Base-by-base conservation (phyloP, 2,797 vertebrate species). In the Sebastiscus tertius region DNA sequence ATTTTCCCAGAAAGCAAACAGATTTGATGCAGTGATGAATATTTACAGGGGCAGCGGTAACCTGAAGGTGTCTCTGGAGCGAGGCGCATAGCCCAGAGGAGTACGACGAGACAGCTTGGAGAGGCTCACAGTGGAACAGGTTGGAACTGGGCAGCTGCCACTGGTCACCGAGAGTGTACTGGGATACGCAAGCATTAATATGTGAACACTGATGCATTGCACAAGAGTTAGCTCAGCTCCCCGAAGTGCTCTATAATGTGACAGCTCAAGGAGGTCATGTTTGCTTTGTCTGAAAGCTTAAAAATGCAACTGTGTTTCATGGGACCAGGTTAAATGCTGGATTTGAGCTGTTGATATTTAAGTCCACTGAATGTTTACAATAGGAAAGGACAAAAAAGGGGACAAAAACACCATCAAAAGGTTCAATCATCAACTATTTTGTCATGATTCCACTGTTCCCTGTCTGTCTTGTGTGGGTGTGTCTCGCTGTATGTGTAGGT, bases 11-110 rank as follows among this genome's bases (percentile, higher is more conserved):
- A 84, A 76, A 56, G 33, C 24, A 63, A 59, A 65, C 18, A 29
- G 31, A 70, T 12, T 14, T 24, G 42, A 62, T 60, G 75, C 33
- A 39, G 18, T 64, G 39, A 77, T 84, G 69, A 77, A 82, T 84
- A 85, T 79, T 81, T 55, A 77, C 36, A 56, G 22, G 16, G 26
- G 26, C 24, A 22, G 29, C 2, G 8, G 11, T 49, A 64, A 69
- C 60, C 55, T 29, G 42, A 31, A 27, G 1, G 74, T 66, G 49
- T 39, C 62, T 72, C 27, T 70, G 46, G 10, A 1, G 49, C 12
- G 1, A 10, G 1, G 9, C 3, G 1, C 2, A 24, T n/a, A 52
- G 27, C 59, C 24, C 46, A n/a, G 46, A 61, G 72, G 71, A 66
- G 33, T 26, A 14, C 13, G 52, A 54, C 4, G 2, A 54, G 33